These are phyloP conservation scores for Gallinago nigripennis DNA, from an alignment of 2,797 vertebrate genomes.

Conservation along the genomic window DNA sequence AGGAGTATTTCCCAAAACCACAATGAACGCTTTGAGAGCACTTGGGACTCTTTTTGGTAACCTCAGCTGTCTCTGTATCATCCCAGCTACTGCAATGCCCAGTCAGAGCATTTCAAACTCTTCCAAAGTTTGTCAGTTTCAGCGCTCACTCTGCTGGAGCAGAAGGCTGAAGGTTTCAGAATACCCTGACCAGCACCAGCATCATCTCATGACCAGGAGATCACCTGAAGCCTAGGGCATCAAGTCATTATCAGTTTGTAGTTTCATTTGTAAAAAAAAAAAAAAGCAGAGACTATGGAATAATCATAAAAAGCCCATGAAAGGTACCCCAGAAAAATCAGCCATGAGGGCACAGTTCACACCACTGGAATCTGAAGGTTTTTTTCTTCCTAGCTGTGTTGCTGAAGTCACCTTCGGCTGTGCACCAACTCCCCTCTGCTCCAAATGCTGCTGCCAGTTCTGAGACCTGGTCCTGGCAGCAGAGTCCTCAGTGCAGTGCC, in stretches of 20 bases:
- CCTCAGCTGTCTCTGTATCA: neutral
- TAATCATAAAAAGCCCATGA: neutral
- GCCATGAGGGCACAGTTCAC: neutral
- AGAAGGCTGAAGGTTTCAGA: neutral
- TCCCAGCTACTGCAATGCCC: neutral
- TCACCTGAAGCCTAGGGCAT: neutral
- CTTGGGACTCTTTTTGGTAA: neutral
- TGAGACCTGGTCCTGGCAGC: fast-evolving
- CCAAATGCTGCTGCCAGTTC: neutral
- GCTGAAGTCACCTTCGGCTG: neutral
- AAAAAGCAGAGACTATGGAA: neutral
- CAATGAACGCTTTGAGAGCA: neutral
- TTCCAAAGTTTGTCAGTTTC: neutral
- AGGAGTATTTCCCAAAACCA: neutral
- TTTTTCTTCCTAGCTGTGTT: neutral
- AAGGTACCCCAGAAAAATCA: neutral
- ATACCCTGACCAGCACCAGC: neutral
- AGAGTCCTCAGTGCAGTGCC: neutral
- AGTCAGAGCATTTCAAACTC: neutral
- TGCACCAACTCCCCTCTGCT: neutral
- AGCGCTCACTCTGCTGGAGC: neutral
- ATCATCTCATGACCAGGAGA: neutral
- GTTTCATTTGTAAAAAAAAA: neutral
- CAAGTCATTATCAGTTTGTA: neutral
- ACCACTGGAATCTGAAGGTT: neutral